Percentiles rank a stretch among this genome's conserved stretches.
Conservation (phyloP, 2,797 vertebrate species). For the Hybognathus amarus region DNA sequence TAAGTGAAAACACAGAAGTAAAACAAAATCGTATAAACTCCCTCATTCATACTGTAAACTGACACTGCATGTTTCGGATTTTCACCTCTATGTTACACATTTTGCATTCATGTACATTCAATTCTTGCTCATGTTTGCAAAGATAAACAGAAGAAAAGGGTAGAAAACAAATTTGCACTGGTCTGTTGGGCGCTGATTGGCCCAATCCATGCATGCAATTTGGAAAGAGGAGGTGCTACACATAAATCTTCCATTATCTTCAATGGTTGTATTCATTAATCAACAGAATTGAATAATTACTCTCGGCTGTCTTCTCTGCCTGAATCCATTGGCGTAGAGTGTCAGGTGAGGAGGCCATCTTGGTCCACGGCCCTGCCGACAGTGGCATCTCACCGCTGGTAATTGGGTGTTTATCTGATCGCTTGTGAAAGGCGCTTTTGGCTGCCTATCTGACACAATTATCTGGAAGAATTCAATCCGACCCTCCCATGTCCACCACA, state of each 20-base stretch:
- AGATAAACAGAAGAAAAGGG: background rate
- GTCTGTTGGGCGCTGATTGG: slow-evolving; percentile 35
- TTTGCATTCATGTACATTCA: background rate
- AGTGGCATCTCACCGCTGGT: slow-evolving; percentile 82
- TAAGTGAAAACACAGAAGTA: background rate
- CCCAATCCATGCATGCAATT: slow-evolving; percentile 61
- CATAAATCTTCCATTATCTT: slow-evolving; percentile 75
- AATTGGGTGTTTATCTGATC: slow-evolving; percentile 98
- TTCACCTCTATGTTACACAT: background rate
- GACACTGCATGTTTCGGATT: background rate
- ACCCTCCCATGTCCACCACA: slow-evolving; percentile 72
- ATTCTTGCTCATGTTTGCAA: background rate
- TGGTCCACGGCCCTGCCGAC: slow-evolving; percentile 62
- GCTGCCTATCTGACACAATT: slow-evolving; percentile 90
- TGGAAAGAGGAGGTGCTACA: slow-evolving; percentile 49
- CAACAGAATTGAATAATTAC: slow-evolving; percentile 80
- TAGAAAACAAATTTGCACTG: background rate
- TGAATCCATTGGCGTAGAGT: slow-evolving; percentile 60
- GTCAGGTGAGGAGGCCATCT: slow-evolving; percentile 63
- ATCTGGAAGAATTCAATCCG: slow-evolving; percentile 86
- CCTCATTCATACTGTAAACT: background rate
- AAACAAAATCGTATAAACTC: background rate
- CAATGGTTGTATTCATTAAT: slow-evolving; percentile 74
- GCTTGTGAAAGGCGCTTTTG: slow-evolving; percentile 80
- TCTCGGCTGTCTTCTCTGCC: slow-evolving; percentile 64